Evolutionary conservation across 2,797 vertebrate species (phyloP).

Genomic region (Aviceda leuphotes): DNA sequence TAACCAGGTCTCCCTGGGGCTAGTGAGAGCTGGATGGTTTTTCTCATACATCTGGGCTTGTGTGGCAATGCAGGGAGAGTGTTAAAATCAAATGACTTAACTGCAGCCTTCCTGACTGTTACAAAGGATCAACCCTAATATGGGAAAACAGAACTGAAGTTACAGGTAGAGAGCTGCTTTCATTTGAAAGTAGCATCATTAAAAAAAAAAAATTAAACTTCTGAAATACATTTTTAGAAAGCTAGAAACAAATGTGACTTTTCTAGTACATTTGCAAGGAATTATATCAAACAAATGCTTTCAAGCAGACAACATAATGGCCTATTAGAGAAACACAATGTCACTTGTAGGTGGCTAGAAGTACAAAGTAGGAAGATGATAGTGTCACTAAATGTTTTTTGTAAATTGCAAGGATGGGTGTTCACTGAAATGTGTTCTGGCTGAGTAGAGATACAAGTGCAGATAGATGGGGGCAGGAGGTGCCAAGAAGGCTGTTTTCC

Average conservation of each 20-base stretch:
- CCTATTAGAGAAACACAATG: constrained; percentile 41
- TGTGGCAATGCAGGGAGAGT: neutral
- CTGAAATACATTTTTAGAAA: constrained; percentile 26
- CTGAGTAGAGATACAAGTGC: neutral
- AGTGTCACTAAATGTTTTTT: neutral
- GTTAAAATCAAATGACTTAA: neutral
- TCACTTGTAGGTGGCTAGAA: constrained; percentile 42
- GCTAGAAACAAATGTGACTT: constrained; percentile 4
- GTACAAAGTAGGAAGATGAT: constrained; percentile 39
- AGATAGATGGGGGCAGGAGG: neutral
- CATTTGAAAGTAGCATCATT: neutral
- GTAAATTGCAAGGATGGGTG: neutral
- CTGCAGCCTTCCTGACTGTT: neutral
- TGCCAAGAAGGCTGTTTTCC: neutral
- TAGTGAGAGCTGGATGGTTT: neutral
- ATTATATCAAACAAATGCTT: constrained; percentile 12
- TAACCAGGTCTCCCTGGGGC: neutral
- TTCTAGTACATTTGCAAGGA: constrained; percentile 26
- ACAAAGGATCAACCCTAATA: neutral
- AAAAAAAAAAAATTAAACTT: neutral
- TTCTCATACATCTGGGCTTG: neutral
- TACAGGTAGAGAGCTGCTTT: neutral
- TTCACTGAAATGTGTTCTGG: constrained; percentile 1
- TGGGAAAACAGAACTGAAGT: neutral
- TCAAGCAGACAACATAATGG: constrained; percentile 47